phyloP scores from a whole-genome alignment of 2,888 invertebrate genomes.

The Cerceris rybyensis region DNA sequence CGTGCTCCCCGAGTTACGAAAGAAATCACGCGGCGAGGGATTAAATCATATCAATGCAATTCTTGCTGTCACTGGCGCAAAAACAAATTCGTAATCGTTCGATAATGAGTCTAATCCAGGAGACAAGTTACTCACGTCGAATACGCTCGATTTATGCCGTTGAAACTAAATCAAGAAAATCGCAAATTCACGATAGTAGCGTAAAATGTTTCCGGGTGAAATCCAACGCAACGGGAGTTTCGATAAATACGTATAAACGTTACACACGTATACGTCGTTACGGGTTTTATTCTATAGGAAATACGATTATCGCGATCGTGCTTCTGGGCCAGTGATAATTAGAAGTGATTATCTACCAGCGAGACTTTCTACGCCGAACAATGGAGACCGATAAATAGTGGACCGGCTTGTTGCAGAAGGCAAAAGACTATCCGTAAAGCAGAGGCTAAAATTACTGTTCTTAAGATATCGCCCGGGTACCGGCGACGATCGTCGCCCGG shows the following conservation, averaged over 20 bases:
- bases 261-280: too few relatives aligned
- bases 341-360: slow-evolving; percentile 62
- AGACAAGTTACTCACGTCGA: neutral
- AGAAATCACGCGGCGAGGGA: too few relatives aligned
- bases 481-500: slow-evolving; percentile 47
- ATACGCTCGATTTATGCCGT: neutral
- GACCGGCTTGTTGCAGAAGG: slow-evolving; percentile 40
- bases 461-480: slow-evolving; percentile 50
- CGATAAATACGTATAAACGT: slow-evolving; percentile 15
- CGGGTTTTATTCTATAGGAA: slow-evolving; percentile 47
- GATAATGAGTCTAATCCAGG: neutral
- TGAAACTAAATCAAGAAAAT: slow-evolving; percentile 16
- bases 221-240: slow-evolving; percentile 36
- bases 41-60: neutral
- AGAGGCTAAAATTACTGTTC: slow-evolving; percentile 62
- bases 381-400: slow-evolving; percentile 64
- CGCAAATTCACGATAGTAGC: slow-evolving; percentile 8
- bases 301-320: slow-evolving; percentile 64
- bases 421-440: slow-evolving; percentile 54
- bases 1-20: too few relatives aligned
- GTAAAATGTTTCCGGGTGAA: slow-evolving; percentile 54
- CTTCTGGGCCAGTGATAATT: slow-evolving; percentile 65
- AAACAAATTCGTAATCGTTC: neutral
- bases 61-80: neutral
- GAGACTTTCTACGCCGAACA: slow-evolving; percentile 65